These are phyloP conservation scores for Drosophila siamana DNA, from an alignment of 2,888 invertebrate genomes.

Conservation along the genomic window DNA sequence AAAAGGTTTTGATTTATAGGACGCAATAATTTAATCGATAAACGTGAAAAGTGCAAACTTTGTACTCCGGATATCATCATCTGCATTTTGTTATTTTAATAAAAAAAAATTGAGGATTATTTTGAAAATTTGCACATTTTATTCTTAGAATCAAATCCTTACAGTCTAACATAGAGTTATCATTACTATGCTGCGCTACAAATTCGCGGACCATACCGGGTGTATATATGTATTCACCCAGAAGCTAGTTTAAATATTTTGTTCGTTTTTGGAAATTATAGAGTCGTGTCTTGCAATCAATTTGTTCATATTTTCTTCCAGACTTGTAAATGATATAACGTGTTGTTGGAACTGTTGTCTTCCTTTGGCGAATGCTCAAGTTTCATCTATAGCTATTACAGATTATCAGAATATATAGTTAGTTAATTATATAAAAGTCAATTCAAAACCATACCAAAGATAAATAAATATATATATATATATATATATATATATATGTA, in stretches of 20 bases:
- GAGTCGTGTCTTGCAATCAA: constrained; percentile 19
- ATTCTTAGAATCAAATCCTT: constrained; percentile 1
- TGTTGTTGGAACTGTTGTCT: constrained; percentile 29
- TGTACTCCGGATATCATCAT: too few relatives aligned
- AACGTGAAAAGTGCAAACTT: too few relatives aligned
- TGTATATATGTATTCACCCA: not conserved
- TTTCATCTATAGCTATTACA: constrained; percentile 22
- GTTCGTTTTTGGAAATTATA: constrained; percentile 26
- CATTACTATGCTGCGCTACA: not conserved
- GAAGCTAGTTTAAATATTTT: constrained; percentile 26
- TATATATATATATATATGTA: constrained; percentile 26
- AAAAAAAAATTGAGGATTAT: not conserved
- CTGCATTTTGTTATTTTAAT: not conserved
- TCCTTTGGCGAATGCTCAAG: constrained; percentile 49
- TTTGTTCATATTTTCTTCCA: constrained; percentile 26
- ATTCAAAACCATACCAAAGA: constrained; percentile 29
- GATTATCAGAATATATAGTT: constrained; percentile 11
- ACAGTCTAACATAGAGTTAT: constrained; percentile 1
- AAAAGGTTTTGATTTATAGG: too few relatives aligned
- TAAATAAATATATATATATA: constrained; percentile 35
- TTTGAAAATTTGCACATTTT: not conserved
- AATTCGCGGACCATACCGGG: not conserved
- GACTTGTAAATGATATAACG: constrained; percentile 57
- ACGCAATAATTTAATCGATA: too few relatives aligned
- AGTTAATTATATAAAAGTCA: constrained; percentile 27